These are phyloP conservation scores for Bombylius major DNA, from an alignment of 2,888 invertebrate species.

Conservation along the genomic window DNA sequence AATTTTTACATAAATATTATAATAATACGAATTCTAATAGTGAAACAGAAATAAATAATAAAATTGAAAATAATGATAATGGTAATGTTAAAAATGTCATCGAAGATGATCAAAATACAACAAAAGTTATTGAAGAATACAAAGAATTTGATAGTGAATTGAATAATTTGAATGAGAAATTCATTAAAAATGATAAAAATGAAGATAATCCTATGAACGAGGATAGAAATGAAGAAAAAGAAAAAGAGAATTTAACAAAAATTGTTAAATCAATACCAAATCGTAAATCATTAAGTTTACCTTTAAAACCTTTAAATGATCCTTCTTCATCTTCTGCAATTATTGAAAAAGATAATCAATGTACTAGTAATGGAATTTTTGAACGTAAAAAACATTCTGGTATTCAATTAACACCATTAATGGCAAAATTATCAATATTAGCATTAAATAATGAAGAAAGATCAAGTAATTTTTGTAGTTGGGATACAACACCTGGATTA, in stretches of 20 bases:
- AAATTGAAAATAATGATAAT: slow-evolving; percentile 46
- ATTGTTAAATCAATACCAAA: slow-evolving; percentile 18
- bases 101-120: no score
- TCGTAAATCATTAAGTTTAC: slow-evolving; percentile 46
- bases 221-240: no score
- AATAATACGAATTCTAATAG: slow-evolving; percentile 20
- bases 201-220: slow-evolving; percentile 1
- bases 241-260: slow-evolving; percentile 8
- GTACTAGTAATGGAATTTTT: slow-evolving; percentile 25
- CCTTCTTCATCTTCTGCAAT: not conserved
- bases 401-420: slow-evolving; percentile 63
- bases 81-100: slow-evolving; percentile 37
- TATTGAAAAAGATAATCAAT: slow-evolving; percentile 10
- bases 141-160: not conserved
- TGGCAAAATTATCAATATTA: slow-evolving; percentile 66
- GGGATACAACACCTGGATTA: slow-evolving; percentile 50
- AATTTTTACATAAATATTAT: slow-evolving; percentile 54
- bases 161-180: not conserved
- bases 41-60: slow-evolving; percentile 25
- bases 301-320: slow-evolving; percentile 52
- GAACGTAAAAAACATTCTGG: slow-evolving; percentile 46
- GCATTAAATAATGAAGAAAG: slow-evolving; percentile 54
- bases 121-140: slow-evolving; percentile 44
- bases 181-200: slow-evolving; percentile 17
- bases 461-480: slow-evolving; percentile 54